A percentile compares a stretch with the other conserved stretches of the same genome.
phyloP scores from a whole-genome alignment of 2,888 invertebrate genomes.

The Oxystoma pomonae region DNA sequence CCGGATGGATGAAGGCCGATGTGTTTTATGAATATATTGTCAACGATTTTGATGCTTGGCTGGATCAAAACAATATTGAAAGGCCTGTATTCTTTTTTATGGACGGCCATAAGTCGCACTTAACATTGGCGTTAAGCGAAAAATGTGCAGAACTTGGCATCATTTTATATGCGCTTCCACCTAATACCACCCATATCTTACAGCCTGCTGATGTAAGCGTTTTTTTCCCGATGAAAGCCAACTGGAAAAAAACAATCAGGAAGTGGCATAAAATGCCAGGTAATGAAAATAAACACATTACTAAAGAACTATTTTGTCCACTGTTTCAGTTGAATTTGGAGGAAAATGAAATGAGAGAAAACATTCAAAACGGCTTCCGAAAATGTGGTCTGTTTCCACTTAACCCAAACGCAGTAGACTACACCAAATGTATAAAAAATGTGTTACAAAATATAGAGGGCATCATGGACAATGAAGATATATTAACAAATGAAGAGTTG shows the following conservation, averaged over 20 bases:
- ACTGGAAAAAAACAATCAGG: too few species aligned
- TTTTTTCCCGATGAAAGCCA: too few species aligned
- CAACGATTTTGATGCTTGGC: slow-evolving; percentile 23
- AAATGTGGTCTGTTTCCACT: slow-evolving; percentile 5
- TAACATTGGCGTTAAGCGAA: too few species aligned
- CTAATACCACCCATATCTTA: too few species aligned
- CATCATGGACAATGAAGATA: background rate
- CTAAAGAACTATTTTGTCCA: too few species aligned
- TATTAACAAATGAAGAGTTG: background rate
- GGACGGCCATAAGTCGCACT: slow-evolving; percentile 7
- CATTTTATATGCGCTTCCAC: too few species aligned
- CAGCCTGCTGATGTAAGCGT: too few species aligned
- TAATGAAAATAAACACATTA: too few species aligned
- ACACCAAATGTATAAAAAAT: slow-evolving; percentile 3
- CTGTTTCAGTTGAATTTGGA: too few species aligned
- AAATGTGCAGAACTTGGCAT: too few species aligned
- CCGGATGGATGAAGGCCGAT: slow-evolving; percentile 28
- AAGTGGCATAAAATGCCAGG: too few species aligned
- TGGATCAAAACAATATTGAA: slow-evolving; percentile 14
- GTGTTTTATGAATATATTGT: slow-evolving; percentile 24
- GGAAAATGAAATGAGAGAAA: background rate
- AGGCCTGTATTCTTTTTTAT: slow-evolving; percentile 24
- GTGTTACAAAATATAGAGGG: background rate
- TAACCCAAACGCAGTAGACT: slow-evolving; percentile 4
- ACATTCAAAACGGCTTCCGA: slow-evolving; percentile 3